Percentiles rank a stretch among this genome's conserved stretches.
Conservation (phyloP, 2,888 invertebrate species). For the Hybos culiciformis region DNA sequence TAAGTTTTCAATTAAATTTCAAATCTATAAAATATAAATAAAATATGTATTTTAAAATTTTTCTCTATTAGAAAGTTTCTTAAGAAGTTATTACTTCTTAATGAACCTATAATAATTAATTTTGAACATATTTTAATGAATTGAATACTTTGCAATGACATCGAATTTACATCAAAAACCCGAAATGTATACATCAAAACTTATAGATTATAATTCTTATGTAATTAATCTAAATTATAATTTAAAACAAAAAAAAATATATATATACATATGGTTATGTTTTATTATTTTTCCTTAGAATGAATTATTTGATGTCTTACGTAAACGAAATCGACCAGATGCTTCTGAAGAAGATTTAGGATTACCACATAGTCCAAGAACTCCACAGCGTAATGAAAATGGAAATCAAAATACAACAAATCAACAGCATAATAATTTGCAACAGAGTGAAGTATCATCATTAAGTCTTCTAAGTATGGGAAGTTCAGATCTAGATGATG, state of each 20-base stretch:
- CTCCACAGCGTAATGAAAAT: conserved; percentile 42
- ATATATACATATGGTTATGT: neutral
- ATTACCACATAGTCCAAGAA: conserved; percentile 59
- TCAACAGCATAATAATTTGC: conserved; percentile 18
- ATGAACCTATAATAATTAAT: too few relatives aligned
- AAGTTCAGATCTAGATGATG: conserved; percentile 8
- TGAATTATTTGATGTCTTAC: conserved; percentile 59
- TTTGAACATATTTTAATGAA: too few relatives aligned
- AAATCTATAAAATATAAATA: too few relatives aligned
- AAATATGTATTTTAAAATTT: too few relatives aligned
- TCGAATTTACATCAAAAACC: too few relatives aligned
- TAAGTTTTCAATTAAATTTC: too few relatives aligned
- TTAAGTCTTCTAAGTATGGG: conserved; percentile 39
- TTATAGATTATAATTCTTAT: too few relatives aligned
- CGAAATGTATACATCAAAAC: too few relatives aligned
- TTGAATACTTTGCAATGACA: too few relatives aligned
- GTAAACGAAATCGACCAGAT: conserved; percentile 51
- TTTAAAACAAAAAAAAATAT: neutral
- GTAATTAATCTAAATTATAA: too few relatives aligned
- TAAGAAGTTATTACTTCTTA: too few relatives aligned
- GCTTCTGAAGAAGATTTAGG: conserved; percentile 62
- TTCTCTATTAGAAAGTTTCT: too few relatives aligned
- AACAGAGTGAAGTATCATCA: conserved; percentile 35
- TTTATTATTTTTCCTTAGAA: conserved; percentile 38
- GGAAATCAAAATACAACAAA: conserved; percentile 5